Base-by-base conservation (phyloP, 2,797 vertebrate genomes). In the Zalophus californianus region DNA sequence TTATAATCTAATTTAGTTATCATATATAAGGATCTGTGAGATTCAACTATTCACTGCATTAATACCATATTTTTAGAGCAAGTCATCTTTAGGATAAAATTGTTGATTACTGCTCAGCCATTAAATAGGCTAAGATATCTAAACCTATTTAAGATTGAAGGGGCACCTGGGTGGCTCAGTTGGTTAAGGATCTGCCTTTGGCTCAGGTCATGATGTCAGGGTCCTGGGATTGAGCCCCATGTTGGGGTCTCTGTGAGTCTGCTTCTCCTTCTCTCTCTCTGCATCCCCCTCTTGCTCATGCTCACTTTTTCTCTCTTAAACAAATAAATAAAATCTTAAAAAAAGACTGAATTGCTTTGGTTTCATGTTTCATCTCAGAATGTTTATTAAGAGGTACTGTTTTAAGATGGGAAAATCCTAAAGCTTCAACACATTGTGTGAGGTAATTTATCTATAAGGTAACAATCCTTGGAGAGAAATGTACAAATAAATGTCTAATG, bases 371-470 rank as follows among this genome's bases (percentile, higher is more conserved):
- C 23, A 86, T 38, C 38, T 90, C 84, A 64, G 62, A 89, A 96
- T 97, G 50, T 44, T 97, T 94, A 88, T 96, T 93, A 95, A 88
- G 64, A 96, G 78, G 66, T 66, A 66, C n/a, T 68, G 35, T 93
- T 92, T 96, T 70, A 96, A 66, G 83, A 38, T 56, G 18, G 72
- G 93, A 70, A 82, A 62, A 78, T 96, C 35, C 90, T 90, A 86
- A 96, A 90, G 72, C 77, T 85, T 98, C 79, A 92, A n/a, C 48
- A 72, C 52, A 44, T 88, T 86, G 75, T 44, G 27, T 70, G 93
- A 96, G 41, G 66, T 94, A 95, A 98, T 96, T 95, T 97, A 90
- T 60, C 44, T 96, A 79, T 27, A 92, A 95, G 91, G 92, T 96
- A 78, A 96, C 58, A 92, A 77, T 52, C 54, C 72, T 9, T 92